Evolutionary conservation across 30 jellyfish, hydroid and myxozoan genomes (phyloP), one percentile per base, ranked within the genome.

Genomic region (Turritopsis rubra): DNA sequence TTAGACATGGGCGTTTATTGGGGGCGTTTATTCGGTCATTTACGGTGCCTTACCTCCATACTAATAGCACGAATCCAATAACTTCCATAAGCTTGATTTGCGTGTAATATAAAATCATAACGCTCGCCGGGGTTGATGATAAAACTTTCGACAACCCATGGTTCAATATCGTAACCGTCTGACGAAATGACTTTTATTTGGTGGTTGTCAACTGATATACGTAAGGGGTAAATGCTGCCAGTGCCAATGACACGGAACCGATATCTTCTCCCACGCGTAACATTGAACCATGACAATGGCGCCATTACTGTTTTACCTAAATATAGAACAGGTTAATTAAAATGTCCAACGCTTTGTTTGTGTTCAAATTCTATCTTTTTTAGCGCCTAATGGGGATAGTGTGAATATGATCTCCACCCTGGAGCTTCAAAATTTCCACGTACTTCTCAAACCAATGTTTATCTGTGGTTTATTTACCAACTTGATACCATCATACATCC

Each of bases 41-140:
- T n/a, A n/a, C n/a, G n/a, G n/a, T n/a, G 21, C 27, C 9, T 72
- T 16, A 71, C 91, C 85, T 90, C 95, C 30, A 90, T 83, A 21
- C 95, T 89, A 27, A 25, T 88, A 4, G 91, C 80, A 54, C 96
- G 86, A n/a, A 89, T 85, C 96, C 96, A 89, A 70, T 84, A 89
- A 65, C 85, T 89, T 0, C 88, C 89, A 66, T 28, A 26, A 19
- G 85, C 77, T 74, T 52, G 83, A 53, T 85, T 68, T 7, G 96
- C 94, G 26, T 29, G 53, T 8, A 89, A 27, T 53, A 73, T 65
- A n/a, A 89, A 85, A 29, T 72, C 88, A 24, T 77, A 89, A 52
- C 96, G 72, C 72, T 90, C 97, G 24, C 97, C 97, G 0, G 97
- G 97, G 77, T 90, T 90, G 65, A 90, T 70, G 80, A 85, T 85